phyloP scores from a whole-genome alignment of 2,797 vertebrate genomes.

The Sparidentex hasta region DNA sequence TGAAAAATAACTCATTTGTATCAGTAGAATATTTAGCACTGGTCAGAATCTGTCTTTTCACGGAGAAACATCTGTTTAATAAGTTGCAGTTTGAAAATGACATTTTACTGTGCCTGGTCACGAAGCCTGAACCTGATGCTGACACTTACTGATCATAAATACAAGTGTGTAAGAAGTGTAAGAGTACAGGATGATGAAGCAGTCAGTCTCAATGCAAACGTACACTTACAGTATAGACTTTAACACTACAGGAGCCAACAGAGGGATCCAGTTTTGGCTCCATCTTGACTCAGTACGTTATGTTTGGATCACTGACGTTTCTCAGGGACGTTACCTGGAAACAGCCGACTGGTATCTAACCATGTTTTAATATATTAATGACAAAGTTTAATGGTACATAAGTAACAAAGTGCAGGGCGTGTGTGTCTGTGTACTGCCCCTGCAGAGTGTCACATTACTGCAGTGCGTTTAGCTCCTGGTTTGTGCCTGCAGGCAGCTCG shows the following conservation, averaged over 20 bases:
- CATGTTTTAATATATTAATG: neutral
- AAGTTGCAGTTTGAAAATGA: neutral
- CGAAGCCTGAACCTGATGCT: neutral
- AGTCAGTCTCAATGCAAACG: neutral
- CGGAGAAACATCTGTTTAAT: neutral
- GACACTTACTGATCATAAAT: no score
- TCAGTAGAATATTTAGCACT: neutral
- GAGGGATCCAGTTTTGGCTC: neutral
- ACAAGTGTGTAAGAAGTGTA: no score
- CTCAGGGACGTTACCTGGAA: neutral
- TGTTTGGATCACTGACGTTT: no score
- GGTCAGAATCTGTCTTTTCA: neutral
- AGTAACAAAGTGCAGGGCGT: no score
- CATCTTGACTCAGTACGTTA: neutral
- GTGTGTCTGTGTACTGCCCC: constrained; percentile 1
- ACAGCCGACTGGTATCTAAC: neutral
- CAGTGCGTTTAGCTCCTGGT: constrained; percentile 52
- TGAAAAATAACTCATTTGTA: neutral
- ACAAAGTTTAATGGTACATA: neutral
- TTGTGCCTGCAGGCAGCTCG: constrained; percentile 14
- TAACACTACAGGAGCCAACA: constrained; percentile 4
- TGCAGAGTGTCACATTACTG: constrained; percentile 44
- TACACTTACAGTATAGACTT: no score
- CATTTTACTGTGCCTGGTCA: neutral
- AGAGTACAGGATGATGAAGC: neutral